Conservation (phyloP, 2,797 vertebrate genomes). For the Myiotriccus ornatus region DNA sequence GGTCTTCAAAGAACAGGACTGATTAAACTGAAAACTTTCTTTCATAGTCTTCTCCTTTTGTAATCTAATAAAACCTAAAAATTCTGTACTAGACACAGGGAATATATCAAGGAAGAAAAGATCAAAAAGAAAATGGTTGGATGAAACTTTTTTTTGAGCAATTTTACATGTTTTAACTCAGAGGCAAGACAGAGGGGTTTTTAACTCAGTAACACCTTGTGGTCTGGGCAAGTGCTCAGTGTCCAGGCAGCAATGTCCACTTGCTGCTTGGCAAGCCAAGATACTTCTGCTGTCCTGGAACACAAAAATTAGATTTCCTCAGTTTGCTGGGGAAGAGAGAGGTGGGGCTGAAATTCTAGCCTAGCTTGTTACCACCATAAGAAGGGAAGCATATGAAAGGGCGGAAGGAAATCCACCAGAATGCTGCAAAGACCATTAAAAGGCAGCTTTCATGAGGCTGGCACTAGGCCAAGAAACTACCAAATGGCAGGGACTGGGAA, state of each 20-base stretch:
- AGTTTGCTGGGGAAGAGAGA: constrained; percentile 20
- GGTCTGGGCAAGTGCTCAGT: neutral
- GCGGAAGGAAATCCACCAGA: constrained; percentile 54
- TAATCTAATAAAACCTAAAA: constrained; percentile 2
- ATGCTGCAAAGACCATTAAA: constrained; percentile 40
- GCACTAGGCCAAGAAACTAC: constrained; percentile 35
- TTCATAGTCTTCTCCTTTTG: neutral
- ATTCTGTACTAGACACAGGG: neutral
- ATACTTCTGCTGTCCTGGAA: constrained; percentile 16
- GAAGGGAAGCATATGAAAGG: constrained; percentile 26
- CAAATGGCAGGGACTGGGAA: constrained; percentile 44
- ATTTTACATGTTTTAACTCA: neutral
- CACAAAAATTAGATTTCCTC: constrained; percentile 21
- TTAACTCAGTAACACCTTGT: neutral
- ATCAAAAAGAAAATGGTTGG: neutral
- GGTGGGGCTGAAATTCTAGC: constrained; percentile 20
- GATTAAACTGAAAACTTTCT: neutral
- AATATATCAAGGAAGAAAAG: neutral
- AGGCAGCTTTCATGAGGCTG: constrained; percentile 50
- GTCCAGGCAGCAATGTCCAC: neutral
- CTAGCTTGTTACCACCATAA: constrained; percentile 16
- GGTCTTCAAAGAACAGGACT: neutral
- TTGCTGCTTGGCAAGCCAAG: neutral
- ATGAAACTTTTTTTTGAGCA: neutral
- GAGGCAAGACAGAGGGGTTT: neutral